These are phyloP conservation scores for Cydia strobilella DNA, from an alignment of 1,140 invertebrate species.

Conservation along the genomic window DNA sequence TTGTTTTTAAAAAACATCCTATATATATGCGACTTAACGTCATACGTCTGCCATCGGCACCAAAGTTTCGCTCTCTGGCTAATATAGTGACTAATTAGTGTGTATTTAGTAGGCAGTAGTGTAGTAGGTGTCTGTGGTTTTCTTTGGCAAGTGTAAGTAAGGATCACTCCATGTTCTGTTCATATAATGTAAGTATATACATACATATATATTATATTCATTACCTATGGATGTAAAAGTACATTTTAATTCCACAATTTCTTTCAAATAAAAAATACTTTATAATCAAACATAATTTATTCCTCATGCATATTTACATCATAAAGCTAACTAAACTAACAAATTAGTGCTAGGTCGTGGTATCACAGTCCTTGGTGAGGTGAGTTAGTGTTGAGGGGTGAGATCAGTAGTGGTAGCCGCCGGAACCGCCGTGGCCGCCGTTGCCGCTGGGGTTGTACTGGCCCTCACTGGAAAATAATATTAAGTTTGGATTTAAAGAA, in stretches of 20 bases:
- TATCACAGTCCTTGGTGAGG: conserved; percentile 28
- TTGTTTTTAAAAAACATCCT: too few species aligned
- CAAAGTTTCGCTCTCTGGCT: too few species aligned
- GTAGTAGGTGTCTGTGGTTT: too few species aligned
- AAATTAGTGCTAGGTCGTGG: conserved; percentile 24
- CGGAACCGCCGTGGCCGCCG: conserved; percentile 32
- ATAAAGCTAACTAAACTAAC: conserved; percentile 9
- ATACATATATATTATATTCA: too few species aligned
- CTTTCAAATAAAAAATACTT: not conserved
- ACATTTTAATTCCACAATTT: not conserved
- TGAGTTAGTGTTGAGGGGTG: not conserved
- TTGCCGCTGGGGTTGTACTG: conserved; percentile 34
- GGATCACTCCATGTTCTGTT: too few species aligned
- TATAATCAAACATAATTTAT: conserved; percentile 31
- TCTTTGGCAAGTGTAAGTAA: too few species aligned
- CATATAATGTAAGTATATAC: too few species aligned
- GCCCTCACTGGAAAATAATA: conserved; percentile 30
- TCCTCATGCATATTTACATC: conserved; percentile 20
- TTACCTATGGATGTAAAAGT: not conserved
- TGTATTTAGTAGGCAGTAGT: too few species aligned
- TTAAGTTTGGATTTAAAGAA: too few species aligned
- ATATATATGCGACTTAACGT: too few species aligned
- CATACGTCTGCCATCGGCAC: too few species aligned
- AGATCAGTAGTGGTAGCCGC: conserved; percentile 35
- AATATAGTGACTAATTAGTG: too few species aligned